Evolutionary conservation across 2,888 invertebrate species (phyloP), one percentile per base, ranked within the genome.

Genomic region (Hyppa rectilinea): DNA sequence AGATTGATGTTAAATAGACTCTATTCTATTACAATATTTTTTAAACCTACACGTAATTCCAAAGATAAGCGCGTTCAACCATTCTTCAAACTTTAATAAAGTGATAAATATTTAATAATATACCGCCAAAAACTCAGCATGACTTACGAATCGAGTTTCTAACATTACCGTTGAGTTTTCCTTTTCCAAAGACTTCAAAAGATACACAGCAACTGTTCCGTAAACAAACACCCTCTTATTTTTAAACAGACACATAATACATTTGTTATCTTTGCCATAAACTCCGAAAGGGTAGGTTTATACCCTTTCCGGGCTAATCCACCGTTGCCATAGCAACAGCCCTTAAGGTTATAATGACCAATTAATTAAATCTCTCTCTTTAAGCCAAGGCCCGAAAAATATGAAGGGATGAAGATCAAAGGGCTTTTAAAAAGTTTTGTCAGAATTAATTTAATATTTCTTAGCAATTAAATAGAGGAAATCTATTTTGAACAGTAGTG

Each of bases 351-450:
- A 84, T 91, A 91, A 92, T 91, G 89, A 91, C 88, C 88, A 89
- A 92, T 92, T 92, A 91, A 92, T 92, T 91, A 90, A 91, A 90
- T 89, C 88, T 85, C 86, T 86, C 88, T 83, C 86, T 85, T 82
- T 79, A 80, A 80, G 80, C 75, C 75, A 83, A 82, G 70, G 77
- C 83, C 85, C 85, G 85, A 87, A 90, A 84, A 83, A 78, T 79
- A 78, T 77, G 85, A 89, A 88, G 83, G 83, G 80, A 86, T 86
- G 86, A 86, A 86, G 83, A 88, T 85, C 86, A 88, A 88, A 89
- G 86, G 83, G 79, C 75, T 76, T 72, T 72, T 71, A 71, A 81
- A 84, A 84, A 83, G 80, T 85, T 87, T 84, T 72, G 62, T 74
- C 67, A 78, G 70, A 80, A 82, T 80, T 80, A 76, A 79, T 83